Evolutionary conservation across 1,140 invertebrate species (phyloP).

Genomic region (Elysia chlorotica): DNA sequence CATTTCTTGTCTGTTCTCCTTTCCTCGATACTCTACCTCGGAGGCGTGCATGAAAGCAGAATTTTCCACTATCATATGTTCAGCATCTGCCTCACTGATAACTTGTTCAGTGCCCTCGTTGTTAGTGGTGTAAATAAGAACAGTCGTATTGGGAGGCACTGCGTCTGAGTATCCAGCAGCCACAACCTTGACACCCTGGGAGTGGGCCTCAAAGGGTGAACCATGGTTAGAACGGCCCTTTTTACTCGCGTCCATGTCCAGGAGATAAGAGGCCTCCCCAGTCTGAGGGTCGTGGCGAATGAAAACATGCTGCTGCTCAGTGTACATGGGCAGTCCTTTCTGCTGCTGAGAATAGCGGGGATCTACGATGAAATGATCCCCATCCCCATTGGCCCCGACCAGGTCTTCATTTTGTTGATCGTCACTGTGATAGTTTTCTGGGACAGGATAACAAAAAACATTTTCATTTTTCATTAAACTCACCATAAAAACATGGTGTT

Average conservation of each 20-base stretch:
- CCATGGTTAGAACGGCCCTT: background rate
- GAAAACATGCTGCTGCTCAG: background rate
- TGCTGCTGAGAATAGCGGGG: background rate
- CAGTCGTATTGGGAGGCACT: slow-evolving; percentile 6
- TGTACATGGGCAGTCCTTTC: no score
- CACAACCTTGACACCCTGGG: slow-evolving; percentile 6
- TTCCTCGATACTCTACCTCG: no score
- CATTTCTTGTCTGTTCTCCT: no score
- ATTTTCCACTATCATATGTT: no score
- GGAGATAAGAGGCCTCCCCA: slow-evolving; percentile 7
- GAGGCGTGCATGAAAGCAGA: no score
- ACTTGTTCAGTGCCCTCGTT: background rate
- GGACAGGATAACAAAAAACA: no score
- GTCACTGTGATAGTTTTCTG: no score
- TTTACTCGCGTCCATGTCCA: slow-evolving; percentile 17
- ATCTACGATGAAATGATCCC: background rate
- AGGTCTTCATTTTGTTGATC: slow-evolving; percentile 7
- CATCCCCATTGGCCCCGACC: background rate
- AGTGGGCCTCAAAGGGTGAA: background rate
- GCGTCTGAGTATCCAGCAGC: slow-evolving; percentile 11
- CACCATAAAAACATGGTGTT: no score
- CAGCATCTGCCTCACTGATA: background rate
- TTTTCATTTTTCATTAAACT: no score
- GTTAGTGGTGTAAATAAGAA: slow-evolving; percentile 7
- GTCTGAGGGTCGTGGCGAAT: slow-evolving; percentile 12